phyloP scores from a whole-genome alignment of 37 sponge, comb jelly and placozoan genomes.

The Hexactinellida sp. region DNA sequence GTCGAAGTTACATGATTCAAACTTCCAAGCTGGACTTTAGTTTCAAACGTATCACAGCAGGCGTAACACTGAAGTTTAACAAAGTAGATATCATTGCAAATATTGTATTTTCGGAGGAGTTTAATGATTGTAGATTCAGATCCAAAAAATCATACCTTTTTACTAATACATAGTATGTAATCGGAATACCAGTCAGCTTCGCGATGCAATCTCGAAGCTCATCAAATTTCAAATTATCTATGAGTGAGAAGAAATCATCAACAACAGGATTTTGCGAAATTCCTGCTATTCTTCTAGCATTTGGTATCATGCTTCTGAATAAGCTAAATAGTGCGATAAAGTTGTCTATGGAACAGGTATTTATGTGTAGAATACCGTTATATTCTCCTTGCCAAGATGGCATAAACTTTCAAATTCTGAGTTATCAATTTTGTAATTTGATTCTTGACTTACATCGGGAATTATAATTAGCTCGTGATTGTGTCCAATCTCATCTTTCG shows the following conservation, averaged over 20 bases:
- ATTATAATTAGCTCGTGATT: not conserved
- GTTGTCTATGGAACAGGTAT: not conserved
- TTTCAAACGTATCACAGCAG: not conserved
- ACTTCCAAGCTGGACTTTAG: not conserved
- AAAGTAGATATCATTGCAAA: not conserved
- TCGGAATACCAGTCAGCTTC: not conserved
- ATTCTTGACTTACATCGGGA: not conserved
- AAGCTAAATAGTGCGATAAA: not conserved
- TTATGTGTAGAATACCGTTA: not conserved
- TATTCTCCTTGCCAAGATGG: not conserved
- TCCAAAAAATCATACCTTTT: not conserved
- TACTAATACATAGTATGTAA: not conserved
- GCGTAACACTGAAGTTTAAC: not conserved
- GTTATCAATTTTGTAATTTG: not conserved
- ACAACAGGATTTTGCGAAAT: not conserved
- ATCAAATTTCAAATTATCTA: not conserved
- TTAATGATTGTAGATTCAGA: not conserved
- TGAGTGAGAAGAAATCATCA: not conserved
- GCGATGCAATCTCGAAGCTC: not conserved
- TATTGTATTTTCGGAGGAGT: not conserved
- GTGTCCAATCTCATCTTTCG: not conserved
- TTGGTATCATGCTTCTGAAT: not conserved
- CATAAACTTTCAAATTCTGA: not conserved
- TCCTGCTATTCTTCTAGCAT: not conserved
- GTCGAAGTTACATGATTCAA: not conserved